Evolutionary conservation across 2,888 invertebrate genomes (phyloP), one percentile per base, ranked within the genome.

Genomic region (Balanococcus diminutus): DNA sequence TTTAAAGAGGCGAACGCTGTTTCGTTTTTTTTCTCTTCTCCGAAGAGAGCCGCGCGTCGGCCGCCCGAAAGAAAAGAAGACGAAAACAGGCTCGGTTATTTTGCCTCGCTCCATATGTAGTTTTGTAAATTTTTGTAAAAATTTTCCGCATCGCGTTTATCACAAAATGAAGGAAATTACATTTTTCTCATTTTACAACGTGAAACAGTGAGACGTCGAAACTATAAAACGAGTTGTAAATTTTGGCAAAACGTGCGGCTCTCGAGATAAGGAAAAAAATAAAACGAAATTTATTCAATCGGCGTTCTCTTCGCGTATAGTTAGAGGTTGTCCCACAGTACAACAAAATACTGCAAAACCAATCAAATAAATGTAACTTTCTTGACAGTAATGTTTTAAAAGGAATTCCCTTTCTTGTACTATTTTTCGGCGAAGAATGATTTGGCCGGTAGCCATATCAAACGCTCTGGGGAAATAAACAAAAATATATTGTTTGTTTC

Each of bases 291-390:
- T 82, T 82, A 82, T 82, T 82, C 82, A 82, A 82, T 82, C 82
- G 82, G 51, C 51, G 46, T 82, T 81, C 51, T 51, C 46, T 82
- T 82, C 31, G 46, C 31, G 82, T 46, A 46, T 51, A 31, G 81
- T 46, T 81, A 51, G 42, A 42, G 82, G 82, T 82, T 82, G 82
- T 82, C 51, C 82, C 82, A 82, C 82, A 82, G 56, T 51, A 81
- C 46, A 46, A 51, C 46, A 82, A 82, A 42, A 81, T 82, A 46
- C 82, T 82, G 82, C 51, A 82, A 82, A 82, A 82, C 82, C 82
- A 82, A 82, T 82, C 82, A 82, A 82, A 82, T 82, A 82, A 82
- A 82, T 82, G 82, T 82, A 82, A 82, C 82, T 82, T 82, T 51
- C 82, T 82, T 46, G 82, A 46, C 82, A 46, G 82, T 82, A 82